Conservation (phyloP, 2,797 vertebrate genomes). For the Sebastes umbrosus region DNA sequence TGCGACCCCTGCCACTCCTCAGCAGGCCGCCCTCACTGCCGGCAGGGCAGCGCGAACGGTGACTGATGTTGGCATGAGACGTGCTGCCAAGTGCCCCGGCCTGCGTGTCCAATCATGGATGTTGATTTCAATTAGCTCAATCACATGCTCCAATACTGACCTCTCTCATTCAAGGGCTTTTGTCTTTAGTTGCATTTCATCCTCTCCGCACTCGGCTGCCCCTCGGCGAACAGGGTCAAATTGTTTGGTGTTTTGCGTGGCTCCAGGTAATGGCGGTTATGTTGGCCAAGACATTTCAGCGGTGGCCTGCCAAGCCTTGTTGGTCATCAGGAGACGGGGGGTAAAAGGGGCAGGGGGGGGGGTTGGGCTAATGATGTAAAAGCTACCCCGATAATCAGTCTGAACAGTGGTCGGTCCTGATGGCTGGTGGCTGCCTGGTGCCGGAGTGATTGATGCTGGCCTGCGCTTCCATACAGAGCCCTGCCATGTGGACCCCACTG, state of each 20-base stretch:
- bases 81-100: constrained; percentile 71
- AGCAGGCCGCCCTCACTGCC: constrained; percentile 60
- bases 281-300: constrained; percentile 70
- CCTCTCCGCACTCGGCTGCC: constrained; percentile 16
- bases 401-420: constrained; percentile 76
- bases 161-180: constrained; percentile 63
- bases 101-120: constrained; percentile 72
- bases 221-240: constrained; percentile 58
- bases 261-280: constrained; percentile 52
- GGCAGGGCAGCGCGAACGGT: constrained; percentile 51
- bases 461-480: constrained; percentile 60
- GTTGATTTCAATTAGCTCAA: constrained; percentile 83
- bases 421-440: constrained; percentile 69
- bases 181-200: constrained; percentile 40
- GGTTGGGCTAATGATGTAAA: constrained; percentile 76
- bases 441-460: constrained; percentile 77
- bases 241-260: constrained; percentile 48
- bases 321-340: constrained; percentile 66
- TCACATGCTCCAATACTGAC: constrained; percentile 72
- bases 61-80: constrained; percentile 77
- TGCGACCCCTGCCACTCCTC: constrained; percentile 62
- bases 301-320: constrained; percentile 64
- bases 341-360: constrained; percentile 13
- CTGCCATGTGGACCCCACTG: constrained; percentile 78
- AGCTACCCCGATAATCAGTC: constrained; percentile 77